phyloP scores from a whole-genome alignment of 2,113 vertebrate genomes.

The Hucho hucho region DNA sequence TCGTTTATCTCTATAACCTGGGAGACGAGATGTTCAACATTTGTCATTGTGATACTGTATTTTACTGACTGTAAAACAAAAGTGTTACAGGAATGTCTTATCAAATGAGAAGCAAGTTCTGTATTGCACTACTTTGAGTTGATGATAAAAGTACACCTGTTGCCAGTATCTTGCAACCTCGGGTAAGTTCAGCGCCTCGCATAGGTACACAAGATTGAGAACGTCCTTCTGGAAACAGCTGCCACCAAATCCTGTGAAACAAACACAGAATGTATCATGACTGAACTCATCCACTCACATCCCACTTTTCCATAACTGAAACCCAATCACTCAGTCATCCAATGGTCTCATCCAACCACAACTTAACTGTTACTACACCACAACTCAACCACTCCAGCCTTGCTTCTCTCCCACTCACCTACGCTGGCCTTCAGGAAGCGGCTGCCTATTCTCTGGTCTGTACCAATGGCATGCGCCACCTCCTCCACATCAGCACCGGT shows the following conservation, averaged over 20 bases:
- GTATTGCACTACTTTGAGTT: neutral
- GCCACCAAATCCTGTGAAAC: conserved; percentile 82
- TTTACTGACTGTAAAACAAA: neutral
- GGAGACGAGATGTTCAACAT: conserved; percentile 26
- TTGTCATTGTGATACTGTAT: neutral
- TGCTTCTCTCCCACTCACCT: conserved; percentile 65
- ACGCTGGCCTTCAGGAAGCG: conserved; percentile 90
- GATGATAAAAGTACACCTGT: conserved; percentile 70
- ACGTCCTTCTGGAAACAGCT: conserved; percentile 93
- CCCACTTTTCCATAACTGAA: neutral
- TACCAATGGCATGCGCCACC: conserved; percentile 86
- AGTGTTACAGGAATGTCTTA: neutral
- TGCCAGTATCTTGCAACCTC: conserved; percentile 90
- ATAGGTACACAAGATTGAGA: conserved; percentile 87
- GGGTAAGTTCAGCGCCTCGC: conserved; percentile 84
- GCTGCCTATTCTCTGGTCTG: conserved; percentile 88
- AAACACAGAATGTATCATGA: no score
- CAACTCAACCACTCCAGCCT: neutral
- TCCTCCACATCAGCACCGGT: conserved; percentile 90
- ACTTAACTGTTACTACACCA: neutral
- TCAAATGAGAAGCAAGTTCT: neutral
- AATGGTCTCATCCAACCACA: neutral
- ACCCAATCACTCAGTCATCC: neutral
- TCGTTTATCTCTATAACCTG: conserved; percentile 92
- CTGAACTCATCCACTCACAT: no score